Conservation (phyloP, 2,888 invertebrate species). For the Schizaphis graminum region DNA sequence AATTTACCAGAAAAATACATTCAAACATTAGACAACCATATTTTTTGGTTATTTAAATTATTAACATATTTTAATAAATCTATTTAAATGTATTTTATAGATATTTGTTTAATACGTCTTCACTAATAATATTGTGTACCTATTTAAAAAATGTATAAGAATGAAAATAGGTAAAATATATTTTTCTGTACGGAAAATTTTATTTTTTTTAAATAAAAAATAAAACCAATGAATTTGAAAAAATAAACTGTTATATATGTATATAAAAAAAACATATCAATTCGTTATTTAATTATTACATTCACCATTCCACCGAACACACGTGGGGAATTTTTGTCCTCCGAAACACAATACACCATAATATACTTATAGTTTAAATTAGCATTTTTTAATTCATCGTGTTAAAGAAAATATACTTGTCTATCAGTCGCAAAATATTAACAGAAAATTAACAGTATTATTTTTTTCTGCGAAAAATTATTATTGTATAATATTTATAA, state of each 20-base stretch:
- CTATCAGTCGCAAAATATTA: neutral
- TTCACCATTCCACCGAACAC: neutral
- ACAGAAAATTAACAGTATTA: neutral
- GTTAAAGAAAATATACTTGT: neutral
- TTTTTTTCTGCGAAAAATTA: no score
- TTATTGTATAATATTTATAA: no score
- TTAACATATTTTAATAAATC: no score
- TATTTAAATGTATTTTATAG: no score
- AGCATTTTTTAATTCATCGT: neutral
- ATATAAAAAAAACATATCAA: neutral
- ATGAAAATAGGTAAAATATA: neutral
- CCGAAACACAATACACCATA: neutral
- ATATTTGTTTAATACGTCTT: no score
- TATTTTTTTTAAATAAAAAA: neutral
- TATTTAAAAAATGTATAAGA: no score
- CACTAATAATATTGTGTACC: neutral
- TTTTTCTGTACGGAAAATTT: neutral
- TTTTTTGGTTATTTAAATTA: no score
- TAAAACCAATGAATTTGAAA: accelerated
- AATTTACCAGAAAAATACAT: no score
- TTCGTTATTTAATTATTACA: neutral
- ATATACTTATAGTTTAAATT: neutral
- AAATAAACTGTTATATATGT: neutral
- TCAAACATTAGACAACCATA: no score
- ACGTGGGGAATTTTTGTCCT: neutral